Conservation (phyloP, 2,113 vertebrate genomes). For the Nibea coibor region DNA sequence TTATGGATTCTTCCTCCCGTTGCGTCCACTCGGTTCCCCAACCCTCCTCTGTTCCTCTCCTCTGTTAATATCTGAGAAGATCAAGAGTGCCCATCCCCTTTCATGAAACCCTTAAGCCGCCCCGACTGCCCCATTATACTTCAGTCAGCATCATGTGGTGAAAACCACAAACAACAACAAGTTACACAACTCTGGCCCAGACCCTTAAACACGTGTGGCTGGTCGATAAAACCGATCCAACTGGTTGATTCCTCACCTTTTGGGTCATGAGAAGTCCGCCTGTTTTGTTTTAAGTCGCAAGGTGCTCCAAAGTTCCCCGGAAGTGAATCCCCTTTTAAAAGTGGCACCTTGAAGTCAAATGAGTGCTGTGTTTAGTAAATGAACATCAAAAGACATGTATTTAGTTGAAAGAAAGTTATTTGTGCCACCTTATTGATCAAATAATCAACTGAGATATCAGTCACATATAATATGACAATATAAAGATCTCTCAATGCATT, state of each 20-base stretch:
- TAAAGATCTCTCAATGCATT: background rate
- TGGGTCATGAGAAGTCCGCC: background rate
- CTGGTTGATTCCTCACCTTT: constrained; percentile 13
- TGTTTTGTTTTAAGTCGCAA: background rate
- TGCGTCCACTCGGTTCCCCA: background rate
- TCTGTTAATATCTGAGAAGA: constrained; percentile 44
- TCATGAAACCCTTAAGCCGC: constrained; percentile 59
- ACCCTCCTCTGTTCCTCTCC: constrained; percentile 14
- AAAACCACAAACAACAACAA: constrained; percentile 7
- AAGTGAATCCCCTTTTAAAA: background rate
- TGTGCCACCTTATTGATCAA: background rate
- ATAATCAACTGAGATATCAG: background rate
- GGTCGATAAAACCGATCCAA: background rate
- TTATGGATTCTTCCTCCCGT: background rate
- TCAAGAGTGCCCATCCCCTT: constrained; percentile 38
- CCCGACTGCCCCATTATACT: constrained; percentile 30
- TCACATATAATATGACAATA: too few relatives aligned
- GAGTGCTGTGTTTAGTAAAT: background rate
- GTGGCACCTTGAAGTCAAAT: background rate
- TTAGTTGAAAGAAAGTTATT: background rate
- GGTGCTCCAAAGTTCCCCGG: background rate
- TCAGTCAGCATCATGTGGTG: background rate
- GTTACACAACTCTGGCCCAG: constrained; percentile 3
- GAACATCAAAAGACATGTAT: background rate
- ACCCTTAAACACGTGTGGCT: background rate